Base-by-base conservation (phyloP, 2,797 vertebrate genomes). In the Huso huso region DNA sequence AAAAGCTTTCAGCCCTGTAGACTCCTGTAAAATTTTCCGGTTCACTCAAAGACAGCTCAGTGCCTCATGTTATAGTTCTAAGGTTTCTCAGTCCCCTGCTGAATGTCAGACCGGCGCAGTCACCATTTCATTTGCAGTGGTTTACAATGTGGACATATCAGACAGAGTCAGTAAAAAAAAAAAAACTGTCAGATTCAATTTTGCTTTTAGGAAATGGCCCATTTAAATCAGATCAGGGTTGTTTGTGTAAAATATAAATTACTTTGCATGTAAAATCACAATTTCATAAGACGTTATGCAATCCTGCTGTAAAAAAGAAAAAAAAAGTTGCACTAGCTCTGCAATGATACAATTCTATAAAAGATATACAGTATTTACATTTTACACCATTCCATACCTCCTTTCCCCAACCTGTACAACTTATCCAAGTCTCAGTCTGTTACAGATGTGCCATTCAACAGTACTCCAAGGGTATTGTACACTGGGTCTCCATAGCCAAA, bases 221-320 rank as follows among this genome's bases (percentile, higher is more conserved):
- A n/a, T 58, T 66, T 57, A 49, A 64, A 57, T 52, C 15, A 18
- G 15, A 18, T 18, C 15, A 18, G 15, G 15, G 1, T 18, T 18
- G 15, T 55, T 52, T 65, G 10, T 8, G 51, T 15, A 12, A 51
- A 49, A 2, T 58, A 57, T 2, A 10, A 65, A 48, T 37, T 1
- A n/a, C 23, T 53, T n/a, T 49, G 49, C 12, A 13, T 66, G 65
- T 60, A 60, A 66, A 66, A 37, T 18, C 15, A 18, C 15, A 18
- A 18, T 18, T 18, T 18, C 15, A 13, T 60, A 13, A 50, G 11
- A 59, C 13, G 4, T 2, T 13, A 12, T 12, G 59, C 15, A 18
- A 18, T 18, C 15, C 15, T 18, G 15, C 15, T 18, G 15, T 18
- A 18, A 6, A 57, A 1, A 57, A 57, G n/a, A n/a, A 10, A 12